Evolutionary conservation across 2,888 invertebrate species (phyloP).

Genomic region (Eupithecia vulgata): DNA sequence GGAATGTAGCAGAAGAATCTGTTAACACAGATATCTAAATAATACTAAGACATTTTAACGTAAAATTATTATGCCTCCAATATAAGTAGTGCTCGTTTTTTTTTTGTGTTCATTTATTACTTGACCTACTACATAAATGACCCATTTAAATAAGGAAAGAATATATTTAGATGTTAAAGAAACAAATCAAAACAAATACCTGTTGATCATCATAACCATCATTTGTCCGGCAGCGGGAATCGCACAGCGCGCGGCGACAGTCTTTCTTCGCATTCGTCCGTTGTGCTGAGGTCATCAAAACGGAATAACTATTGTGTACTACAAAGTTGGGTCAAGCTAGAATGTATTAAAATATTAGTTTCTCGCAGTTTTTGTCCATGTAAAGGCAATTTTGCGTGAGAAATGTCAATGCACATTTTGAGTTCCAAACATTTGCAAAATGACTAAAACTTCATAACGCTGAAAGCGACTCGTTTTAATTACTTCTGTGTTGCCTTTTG

Average conservation of each 20-base stretch:
- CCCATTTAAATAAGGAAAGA: too few species aligned
- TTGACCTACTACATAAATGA: too few species aligned
- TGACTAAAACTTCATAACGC: conserved; percentile 13
- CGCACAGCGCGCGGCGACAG: too few species aligned
- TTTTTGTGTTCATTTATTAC: too few species aligned
- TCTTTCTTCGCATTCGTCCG: not conserved
- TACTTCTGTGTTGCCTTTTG: conserved; percentile 3
- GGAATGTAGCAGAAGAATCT: not conserved
- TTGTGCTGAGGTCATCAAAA: not conserved
- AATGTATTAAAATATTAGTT: not conserved
- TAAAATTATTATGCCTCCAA: too few species aligned
- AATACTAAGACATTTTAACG: too few species aligned
- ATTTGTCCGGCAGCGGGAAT: not conserved
- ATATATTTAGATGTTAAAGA: too few species aligned
- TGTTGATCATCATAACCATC: not conserved
- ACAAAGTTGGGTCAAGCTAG: not conserved
- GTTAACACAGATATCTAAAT: too few species aligned
- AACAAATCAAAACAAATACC: not conserved
- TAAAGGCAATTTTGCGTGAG: not conserved
- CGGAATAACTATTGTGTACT: not conserved
- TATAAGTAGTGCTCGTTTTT: too few species aligned
- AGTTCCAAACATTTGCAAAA: not conserved
- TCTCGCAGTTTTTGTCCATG: not conserved
- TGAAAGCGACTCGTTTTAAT: conserved; percentile 13
- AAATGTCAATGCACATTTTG: not conserved